Evolutionary conservation across 2,888 invertebrate species (phyloP).

Genomic region (Tachystola acroxantha): DNA sequence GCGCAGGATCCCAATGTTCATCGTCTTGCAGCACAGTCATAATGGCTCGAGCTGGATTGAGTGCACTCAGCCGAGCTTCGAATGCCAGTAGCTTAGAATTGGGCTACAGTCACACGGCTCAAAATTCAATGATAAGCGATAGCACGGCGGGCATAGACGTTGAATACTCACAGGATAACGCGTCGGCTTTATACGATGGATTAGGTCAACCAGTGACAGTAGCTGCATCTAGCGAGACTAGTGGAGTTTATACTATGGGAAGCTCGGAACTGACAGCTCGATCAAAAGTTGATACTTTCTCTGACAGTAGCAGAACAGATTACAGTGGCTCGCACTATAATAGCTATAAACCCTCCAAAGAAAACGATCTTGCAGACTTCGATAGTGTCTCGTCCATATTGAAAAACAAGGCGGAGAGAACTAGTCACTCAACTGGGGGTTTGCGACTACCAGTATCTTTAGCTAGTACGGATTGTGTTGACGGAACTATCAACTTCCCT

Average conservation of each 20-base stretch:
- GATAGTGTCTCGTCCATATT: conserved; percentile 71
- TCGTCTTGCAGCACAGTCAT: conserved; percentile 94
- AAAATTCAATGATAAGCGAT: conserved; percentile 89
- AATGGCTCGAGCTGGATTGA: conserved; percentile 76
- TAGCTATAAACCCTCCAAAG: conserved; percentile 74
- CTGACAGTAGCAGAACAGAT: conserved; percentile 62
- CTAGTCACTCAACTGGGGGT: conserved; percentile 39
- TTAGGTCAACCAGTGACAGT: conserved; percentile 76
- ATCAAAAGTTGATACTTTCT: conserved; percentile 77
- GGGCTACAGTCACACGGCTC: conserved; percentile 91
- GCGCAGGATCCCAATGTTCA: conserved; percentile 89
- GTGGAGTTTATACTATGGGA: conserved; percentile 90
- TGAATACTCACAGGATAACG: conserved; percentile 78
- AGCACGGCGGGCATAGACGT: conserved; percentile 82
- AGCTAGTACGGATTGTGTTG: conserved; percentile 71
- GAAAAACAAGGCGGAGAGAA: conserved; percentile 70
- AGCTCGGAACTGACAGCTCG: conserved; percentile 80
- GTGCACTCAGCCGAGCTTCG: conserved; percentile 81
- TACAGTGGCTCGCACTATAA: conserved; percentile 76
- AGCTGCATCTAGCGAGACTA: conserved; percentile 87
- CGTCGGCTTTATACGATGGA: conserved; percentile 78
- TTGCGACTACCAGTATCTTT: conserved; percentile 38
- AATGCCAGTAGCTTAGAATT: conserved; percentile 90
- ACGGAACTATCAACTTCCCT: conserved; percentile 51
- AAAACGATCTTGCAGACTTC: conserved; percentile 70